A percentile compares a stretch with the other conserved stretches of the same genome.
These are phyloP conservation scores for Agriotes lineatus DNA, from an alignment of 2,888 invertebrate species.

Conservation along the genomic window DNA sequence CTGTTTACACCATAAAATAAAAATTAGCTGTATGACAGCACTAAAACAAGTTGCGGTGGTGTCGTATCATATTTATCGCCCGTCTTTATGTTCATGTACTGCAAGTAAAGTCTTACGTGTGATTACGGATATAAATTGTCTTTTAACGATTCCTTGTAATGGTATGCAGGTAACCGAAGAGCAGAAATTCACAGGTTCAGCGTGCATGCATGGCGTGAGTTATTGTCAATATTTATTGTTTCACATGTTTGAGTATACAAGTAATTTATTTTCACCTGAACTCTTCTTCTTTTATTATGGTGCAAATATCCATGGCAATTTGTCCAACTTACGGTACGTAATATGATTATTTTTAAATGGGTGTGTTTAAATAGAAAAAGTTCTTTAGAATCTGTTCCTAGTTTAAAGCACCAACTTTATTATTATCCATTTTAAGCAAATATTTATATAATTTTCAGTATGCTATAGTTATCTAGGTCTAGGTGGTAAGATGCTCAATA, in stretches of 20 bases:
- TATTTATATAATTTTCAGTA: no score
- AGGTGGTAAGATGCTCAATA: no score
- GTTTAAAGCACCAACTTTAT: no score
- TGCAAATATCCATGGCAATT: not conserved
- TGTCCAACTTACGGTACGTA: no score
- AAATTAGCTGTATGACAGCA: constrained; percentile 6
- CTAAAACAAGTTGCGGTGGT: constrained; percentile 18
- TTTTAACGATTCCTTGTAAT: constrained; percentile 27
- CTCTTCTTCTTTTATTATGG: constrained; percentile 1
- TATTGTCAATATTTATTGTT: constrained; percentile 21
- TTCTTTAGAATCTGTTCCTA: no score
- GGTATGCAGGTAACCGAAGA: constrained; percentile 23
- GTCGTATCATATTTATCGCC: constrained; percentile 17
- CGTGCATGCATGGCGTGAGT: constrained; percentile 2
- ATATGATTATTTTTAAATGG: no score
- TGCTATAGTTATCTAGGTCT: no score
- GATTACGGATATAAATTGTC: constrained; percentile 28
- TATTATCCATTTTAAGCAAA: no score
- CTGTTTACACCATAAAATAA: constrained; percentile 19
- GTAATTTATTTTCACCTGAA: constrained; percentile 14
- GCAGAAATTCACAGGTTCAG: constrained; percentile 12
- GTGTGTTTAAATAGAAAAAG: no score
- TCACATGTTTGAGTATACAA: not conserved
- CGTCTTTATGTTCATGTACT: constrained; percentile 19
- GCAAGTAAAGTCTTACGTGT: constrained; percentile 23